Base-by-base conservation (phyloP, 2,113 vertebrate genomes). In the Oophaga pumilio region DNA sequence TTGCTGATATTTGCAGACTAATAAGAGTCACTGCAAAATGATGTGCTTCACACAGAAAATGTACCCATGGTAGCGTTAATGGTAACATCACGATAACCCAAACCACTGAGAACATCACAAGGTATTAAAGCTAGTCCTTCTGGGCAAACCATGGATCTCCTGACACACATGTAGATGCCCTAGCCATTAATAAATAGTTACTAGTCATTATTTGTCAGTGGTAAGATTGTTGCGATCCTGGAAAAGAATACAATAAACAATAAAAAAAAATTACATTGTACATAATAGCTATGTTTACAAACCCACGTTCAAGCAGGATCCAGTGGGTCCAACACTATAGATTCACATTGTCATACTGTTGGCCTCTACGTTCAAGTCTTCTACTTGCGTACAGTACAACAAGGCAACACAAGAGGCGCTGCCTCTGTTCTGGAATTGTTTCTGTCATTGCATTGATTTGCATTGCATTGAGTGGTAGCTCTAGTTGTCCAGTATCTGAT, bases 401-500 rank as follows among this genome's bases (percentile, higher is more conserved):
- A 90, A 91, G 92, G 93, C 90, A 91, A 89, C 93, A 95, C 93
- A 91, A 92, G 90, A 94, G 94, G 94, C 94, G 91, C 93, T 89
- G 94, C 94, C 92, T 93, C 92, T 89, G 91, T 91, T 94, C 91
- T 94, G 94, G 93, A 96, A 95, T 94, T 90, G 91, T 94, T 91
- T 94, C 89, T 95, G 71, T 92, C 90, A 90, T 96, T 96, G 95
- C 94, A 95, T 97, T 98, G 98, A 97, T 96, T 95, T 97, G 97
- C 96, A 95, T 97, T 97, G 97, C 97, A 97, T 96, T 93, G 93
- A 96, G 95, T 93, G 95, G 91, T 93, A 92, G 95, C 96, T 96
- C 96, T 95, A 96, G 94, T 93, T 93, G 96, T 95, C 91, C 93
- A 94, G 93, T 95, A 94, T 91, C 88, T 89, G 59, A 87, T 76